Evolutionary conservation across 2,888 invertebrate species (phyloP).

Genomic region (Monopis laevigella): DNA sequence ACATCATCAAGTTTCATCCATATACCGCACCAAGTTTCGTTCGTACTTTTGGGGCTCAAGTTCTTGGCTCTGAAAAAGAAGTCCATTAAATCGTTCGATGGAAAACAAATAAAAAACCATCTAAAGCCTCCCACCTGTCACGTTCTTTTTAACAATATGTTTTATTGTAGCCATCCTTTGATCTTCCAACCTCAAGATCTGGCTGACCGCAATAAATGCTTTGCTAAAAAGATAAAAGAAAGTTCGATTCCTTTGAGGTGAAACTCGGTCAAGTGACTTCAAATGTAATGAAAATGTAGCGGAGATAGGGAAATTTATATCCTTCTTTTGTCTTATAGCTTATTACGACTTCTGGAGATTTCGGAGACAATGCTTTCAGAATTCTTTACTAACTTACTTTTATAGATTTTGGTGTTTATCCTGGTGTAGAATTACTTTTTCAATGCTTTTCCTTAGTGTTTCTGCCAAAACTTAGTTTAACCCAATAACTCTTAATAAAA

Average conservation of each 20-base stretch:
- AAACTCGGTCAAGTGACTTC: conserved; percentile 46
- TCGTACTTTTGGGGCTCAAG: too few species aligned
- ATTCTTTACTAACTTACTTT: background rate
- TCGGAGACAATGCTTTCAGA: background rate
- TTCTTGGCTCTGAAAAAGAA: too few species aligned
- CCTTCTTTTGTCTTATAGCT: conserved; percentile 19
- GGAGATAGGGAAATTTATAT: conserved; percentile 35
- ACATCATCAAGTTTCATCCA: too few species aligned
- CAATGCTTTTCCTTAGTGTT: too few species aligned
- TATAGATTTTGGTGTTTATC: too few species aligned
- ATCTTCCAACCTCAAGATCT: conserved; percentile 35
- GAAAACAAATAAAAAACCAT: conserved; percentile 5
- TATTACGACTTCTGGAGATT: background rate
- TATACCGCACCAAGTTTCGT: too few species aligned
- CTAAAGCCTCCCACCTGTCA: conserved; percentile 1
- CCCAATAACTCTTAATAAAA: too few species aligned
- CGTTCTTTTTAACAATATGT: conserved; percentile 28
- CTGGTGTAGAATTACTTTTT: too few species aligned
- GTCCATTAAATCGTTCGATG: background rate
- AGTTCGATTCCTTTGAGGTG: conserved; percentile 41
- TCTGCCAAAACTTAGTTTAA: too few species aligned
- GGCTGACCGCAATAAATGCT: conserved; percentile 53
- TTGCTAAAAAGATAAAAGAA: conserved; percentile 49
- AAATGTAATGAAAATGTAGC: conserved; percentile 43
- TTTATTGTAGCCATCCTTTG: conserved; percentile 37